Conservation (phyloP, 2,113 vertebrate genomes). For the Tachycineta bicolor region DNA sequence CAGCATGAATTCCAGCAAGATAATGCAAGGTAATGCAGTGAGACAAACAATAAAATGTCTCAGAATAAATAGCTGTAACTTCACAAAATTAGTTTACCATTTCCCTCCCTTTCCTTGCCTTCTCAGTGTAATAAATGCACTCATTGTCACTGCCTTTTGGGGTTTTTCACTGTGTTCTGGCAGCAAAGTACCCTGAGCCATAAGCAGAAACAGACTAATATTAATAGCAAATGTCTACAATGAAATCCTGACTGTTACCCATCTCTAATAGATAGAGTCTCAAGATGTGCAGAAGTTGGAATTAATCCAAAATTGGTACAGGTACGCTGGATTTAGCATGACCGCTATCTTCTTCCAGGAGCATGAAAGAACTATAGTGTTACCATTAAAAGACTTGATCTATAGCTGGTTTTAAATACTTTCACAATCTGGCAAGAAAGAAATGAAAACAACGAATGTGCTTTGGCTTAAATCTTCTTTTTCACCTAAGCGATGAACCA, state of each 20-base stretch:
- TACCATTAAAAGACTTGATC: background rate
- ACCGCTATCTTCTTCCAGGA: background rate
- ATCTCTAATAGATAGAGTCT: constrained; percentile 2
- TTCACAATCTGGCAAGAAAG: background rate
- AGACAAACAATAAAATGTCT: background rate
- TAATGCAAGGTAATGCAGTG: background rate
- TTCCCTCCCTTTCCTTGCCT: background rate
- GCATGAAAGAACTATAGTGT: background rate
- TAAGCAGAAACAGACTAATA: constrained; percentile 24
- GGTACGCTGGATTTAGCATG: background rate
- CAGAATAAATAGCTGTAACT: background rate
- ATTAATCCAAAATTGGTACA: background rate
- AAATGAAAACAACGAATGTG: background rate
- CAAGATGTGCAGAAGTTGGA: background rate
- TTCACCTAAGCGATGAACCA: background rate
- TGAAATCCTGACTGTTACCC: background rate
- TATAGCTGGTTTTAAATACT: background rate
- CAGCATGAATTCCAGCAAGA: background rate
- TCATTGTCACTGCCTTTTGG: constrained; percentile 3
- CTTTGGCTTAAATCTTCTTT: background rate
- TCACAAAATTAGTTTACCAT: background rate
- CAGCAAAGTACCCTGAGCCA: constrained; percentile 17
- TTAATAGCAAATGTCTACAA: constrained; percentile 9
- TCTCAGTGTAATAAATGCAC: background rate
- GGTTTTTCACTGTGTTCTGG: constrained; percentile 11